Evolutionary conservation across 2,888 invertebrate genomes (phyloP).

Genomic region (Coenonympha glycerion): DNA sequence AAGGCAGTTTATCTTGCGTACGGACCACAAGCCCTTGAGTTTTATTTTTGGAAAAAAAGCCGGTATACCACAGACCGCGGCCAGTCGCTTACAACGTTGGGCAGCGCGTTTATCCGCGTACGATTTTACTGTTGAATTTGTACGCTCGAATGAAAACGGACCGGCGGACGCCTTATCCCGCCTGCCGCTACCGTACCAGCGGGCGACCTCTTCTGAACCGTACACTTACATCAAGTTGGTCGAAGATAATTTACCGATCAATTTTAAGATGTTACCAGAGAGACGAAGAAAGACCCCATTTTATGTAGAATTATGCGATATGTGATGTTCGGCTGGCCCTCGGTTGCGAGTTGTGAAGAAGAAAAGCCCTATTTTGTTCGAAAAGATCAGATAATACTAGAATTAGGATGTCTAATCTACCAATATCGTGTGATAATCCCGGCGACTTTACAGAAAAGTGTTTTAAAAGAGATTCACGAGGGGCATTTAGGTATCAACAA

Average conservation of each 20-base stretch:
- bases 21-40: too few species aligned
- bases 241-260: slow-evolving; percentile 18
- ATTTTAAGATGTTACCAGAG: slow-evolving; percentile 20
- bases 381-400: not conserved
- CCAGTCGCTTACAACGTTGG: too few species aligned
- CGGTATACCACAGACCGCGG: too few species aligned
- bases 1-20: slow-evolving; percentile 8
- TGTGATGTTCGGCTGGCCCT: slow-evolving; percentile 30
- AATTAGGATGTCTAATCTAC: slow-evolving; percentile 9
- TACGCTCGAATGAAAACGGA: slow-evolving; percentile 23
- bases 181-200: slow-evolving; percentile 18
- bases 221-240: slow-evolving; percentile 14
- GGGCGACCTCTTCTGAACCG: not conserved
- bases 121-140: slow-evolving; percentile 20
- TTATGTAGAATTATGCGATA: slow-evolving; percentile 27
- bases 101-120: too few species aligned
- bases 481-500: not conserved
- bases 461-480: not conserved
- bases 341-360: not conserved
- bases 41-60: too few species aligned
- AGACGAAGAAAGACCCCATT: slow-evolving; percentile 14
- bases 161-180: slow-evolving; percentile 30
- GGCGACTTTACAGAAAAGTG: not conserved
- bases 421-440: slow-evolving; percentile 22
- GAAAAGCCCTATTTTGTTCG: not conserved